Evolutionary conservation across 2,888 invertebrate species (phyloP).

Genomic region (Teleiodes luculella): DNA sequence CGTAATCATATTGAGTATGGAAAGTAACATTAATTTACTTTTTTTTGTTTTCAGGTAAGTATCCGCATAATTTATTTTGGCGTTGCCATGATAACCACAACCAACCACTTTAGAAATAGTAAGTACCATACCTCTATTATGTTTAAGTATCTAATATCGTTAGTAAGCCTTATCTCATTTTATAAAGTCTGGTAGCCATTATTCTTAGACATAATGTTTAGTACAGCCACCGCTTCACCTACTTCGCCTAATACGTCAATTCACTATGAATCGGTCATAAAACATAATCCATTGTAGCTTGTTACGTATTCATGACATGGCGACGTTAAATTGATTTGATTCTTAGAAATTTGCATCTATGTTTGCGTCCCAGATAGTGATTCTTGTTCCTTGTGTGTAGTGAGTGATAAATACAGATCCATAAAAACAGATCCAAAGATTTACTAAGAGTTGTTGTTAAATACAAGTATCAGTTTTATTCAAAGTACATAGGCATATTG

Average conservation of each 20-base stretch:
- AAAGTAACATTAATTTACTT: not conserved
- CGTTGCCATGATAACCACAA: no score
- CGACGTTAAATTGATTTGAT: constrained; percentile 29
- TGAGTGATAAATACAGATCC: no score
- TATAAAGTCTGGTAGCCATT: constrained; percentile 10
- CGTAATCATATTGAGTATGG: not conserved
- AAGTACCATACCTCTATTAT: constrained; percentile 5
- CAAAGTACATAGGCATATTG: no score
- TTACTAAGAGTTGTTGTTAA: no score
- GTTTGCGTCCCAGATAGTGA: not conserved
- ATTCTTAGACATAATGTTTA: constrained; percentile 15
- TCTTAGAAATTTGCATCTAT: constrained; percentile 29
- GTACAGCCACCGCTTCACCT: constrained; percentile 30
- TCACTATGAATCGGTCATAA: constrained; percentile 20
- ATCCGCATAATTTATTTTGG: not conserved
- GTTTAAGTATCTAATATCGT: constrained; percentile 9
- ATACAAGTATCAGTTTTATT: no score
- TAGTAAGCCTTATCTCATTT: constrained; percentile 15
- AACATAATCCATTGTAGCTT: constrained; percentile 16
- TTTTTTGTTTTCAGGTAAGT: constrained; percentile 16
- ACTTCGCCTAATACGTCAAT: constrained; percentile 35
- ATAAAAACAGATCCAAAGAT: no score
- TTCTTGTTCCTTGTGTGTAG: not conserved
- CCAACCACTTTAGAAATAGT: constrained; percentile 2
- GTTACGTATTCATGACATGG: constrained; percentile 27